A percentile compares a stretch with the other conserved stretches of the same genome.
phyloP scores from a whole-genome alignment of 2,113 vertebrate species.

The Coptodon rendalli region DNA sequence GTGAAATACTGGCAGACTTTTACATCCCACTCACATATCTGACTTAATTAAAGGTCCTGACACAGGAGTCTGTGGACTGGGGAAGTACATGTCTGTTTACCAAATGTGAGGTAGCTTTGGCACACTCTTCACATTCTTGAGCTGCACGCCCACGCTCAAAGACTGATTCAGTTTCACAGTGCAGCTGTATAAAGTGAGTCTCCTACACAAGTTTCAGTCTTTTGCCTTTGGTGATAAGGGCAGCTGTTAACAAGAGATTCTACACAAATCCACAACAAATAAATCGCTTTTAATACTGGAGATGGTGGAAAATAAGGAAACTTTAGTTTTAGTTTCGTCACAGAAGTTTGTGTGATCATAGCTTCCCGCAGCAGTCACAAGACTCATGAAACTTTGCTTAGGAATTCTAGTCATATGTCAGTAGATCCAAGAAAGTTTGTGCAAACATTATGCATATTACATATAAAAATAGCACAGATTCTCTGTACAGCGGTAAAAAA shows the following conservation, averaged over 20 bases:
- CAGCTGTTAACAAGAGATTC: not conserved
- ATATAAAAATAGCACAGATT: not conserved
- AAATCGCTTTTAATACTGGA: not conserved
- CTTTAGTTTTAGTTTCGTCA: not conserved
- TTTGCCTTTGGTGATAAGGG: not conserved
- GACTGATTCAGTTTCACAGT: not conserved
- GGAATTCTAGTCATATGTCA: not conserved
- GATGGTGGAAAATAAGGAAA: not conserved
- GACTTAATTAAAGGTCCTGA: conserved; percentile 25
- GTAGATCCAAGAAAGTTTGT: not conserved
- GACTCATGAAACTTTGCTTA: not conserved
- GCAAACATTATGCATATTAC: not conserved
- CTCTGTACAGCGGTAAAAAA: not conserved
- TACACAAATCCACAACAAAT: not conserved
- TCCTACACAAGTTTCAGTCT: conserved; percentile 22
- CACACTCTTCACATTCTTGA: conserved; percentile 24
- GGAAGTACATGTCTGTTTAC: not conserved
- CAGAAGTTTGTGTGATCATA: not conserved
- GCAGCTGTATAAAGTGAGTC: not conserved
- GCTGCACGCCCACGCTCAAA: conserved; percentile 33
- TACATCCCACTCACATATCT: conserved; percentile 19
- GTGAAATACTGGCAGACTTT: not conserved
- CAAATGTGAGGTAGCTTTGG: not conserved
- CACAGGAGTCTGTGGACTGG: not conserved
- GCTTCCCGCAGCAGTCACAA: not conserved